Conservation (phyloP, 2,888 invertebrate species). For the Periphyllus acericola region DNA sequence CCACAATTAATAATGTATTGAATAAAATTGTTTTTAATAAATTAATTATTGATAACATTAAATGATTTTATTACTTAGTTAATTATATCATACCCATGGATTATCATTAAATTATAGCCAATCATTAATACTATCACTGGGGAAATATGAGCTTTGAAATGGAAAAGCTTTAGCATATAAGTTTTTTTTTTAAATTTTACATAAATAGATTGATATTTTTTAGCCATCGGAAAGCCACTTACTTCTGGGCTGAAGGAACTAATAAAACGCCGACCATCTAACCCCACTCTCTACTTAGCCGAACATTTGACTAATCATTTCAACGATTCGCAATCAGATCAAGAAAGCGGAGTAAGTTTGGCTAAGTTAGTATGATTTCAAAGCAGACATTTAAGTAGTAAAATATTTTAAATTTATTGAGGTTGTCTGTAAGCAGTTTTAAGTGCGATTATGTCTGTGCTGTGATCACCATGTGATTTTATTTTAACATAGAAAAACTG, state of each 20-base stretch:
- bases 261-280: conserved; percentile 82
- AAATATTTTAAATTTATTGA: neutral
- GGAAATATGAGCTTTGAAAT: neutral
- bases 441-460: neutral
- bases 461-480: neutral
- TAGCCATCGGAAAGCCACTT: conserved; percentile 87
- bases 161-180: neutral
- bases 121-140: no score
- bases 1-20: neutral
- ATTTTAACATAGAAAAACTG: neutral
- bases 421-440: conserved; percentile 12
- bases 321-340: conserved; percentile 42
- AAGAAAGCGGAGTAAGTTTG: conserved; percentile 52
- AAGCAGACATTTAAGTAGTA: neutral
- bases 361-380: conserved; percentile 20
- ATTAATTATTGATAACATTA: neutral
- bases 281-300: conserved; percentile 42
- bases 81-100: neutral
- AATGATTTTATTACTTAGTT: conserved; percentile 8
- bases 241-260: conserved; percentile 92
- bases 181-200: neutral
- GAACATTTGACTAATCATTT: conserved; percentile 52
- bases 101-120: neutral
- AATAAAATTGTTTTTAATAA: neutral
- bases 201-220: conserved; percentile 48